These are phyloP conservation scores for Regulus satrapa DNA, from an alignment of 2,113 vertebrate species.

Conservation along the genomic window DNA sequence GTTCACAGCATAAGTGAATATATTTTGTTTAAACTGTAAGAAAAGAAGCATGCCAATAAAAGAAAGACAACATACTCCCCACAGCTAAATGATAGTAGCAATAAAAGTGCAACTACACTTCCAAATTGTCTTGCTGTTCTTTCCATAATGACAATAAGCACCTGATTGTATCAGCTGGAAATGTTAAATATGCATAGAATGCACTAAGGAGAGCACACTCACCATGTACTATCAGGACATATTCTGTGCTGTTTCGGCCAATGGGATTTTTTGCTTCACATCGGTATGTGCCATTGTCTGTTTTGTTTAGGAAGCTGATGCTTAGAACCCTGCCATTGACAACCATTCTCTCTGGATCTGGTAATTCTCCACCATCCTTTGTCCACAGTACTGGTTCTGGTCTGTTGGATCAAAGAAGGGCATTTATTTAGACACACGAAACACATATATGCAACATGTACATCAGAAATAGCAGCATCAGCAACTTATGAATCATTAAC, in stretches of 20 bases:
- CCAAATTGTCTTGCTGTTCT: background rate
- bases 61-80: background rate
- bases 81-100: background rate
- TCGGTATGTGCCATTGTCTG: constrained; percentile 97
- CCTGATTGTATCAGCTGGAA: background rate
- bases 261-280: constrained; percentile 96
- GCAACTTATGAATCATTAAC: background rate
- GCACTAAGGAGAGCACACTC: constrained; percentile 62
- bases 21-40: background rate
- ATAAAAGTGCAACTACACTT: background rate
- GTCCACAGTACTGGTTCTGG: constrained; percentile 97
- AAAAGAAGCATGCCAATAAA: background rate
- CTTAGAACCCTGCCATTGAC: constrained; percentile 92
- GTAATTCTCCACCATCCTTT: constrained; percentile 92
- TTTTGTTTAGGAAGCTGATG: constrained; percentile 96
- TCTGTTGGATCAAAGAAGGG: constrained; percentile 64
- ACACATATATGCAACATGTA: fast-evolving
- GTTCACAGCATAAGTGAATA: background rate
- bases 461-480: background rate
- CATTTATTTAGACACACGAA: background rate
- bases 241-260: constrained; percentile 91
- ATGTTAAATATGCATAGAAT: background rate
- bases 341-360: constrained; percentile 92
- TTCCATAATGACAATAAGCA: background rate
- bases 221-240: constrained; percentile 96